Conservation (phyloP, 1,140 invertebrate species). For the Pectinophora gossypiella region DNA sequence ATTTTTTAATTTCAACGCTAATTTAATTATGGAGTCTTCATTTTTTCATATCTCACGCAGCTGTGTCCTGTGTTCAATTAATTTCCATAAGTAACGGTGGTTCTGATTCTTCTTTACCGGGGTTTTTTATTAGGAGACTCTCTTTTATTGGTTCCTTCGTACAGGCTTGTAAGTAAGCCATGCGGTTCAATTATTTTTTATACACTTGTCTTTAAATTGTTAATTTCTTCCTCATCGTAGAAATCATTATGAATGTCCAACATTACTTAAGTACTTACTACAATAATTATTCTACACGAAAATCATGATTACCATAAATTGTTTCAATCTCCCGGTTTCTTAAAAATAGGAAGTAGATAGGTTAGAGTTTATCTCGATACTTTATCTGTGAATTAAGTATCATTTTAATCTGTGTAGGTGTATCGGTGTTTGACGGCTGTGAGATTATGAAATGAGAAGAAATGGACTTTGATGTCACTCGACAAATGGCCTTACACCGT, state of each 20-base stretch:
- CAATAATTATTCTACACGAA: too few relatives aligned
- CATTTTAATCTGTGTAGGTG: conserved; percentile 34
- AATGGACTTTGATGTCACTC: conserved; percentile 34
- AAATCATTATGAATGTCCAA: too few relatives aligned
- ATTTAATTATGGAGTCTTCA: conserved; percentile 65
- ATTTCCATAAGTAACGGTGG: conserved; percentile 49
- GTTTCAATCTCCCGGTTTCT: too few relatives aligned
- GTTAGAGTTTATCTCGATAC: conserved; percentile 20
- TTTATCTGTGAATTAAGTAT: conserved; percentile 23
- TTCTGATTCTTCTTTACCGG: conserved; percentile 12
- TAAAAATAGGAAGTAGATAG: conserved; percentile 2
- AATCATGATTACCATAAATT: too few relatives aligned
- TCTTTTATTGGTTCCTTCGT: neutral
- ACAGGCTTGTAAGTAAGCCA: neutral
- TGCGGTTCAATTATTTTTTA: neutral
- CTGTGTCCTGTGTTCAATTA: conserved; percentile 51
- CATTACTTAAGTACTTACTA: too few relatives aligned
- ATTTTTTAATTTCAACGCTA: conserved; percentile 49
- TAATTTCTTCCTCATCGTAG: too few relatives aligned
- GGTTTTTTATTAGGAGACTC: neutral
- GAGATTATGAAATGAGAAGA: conserved; percentile 31
- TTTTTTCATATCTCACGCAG: conserved; percentile 40
- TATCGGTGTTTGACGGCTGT: conserved; percentile 26
- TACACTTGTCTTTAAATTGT: neutral
- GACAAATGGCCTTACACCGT: conserved; percentile 23